A percentile compares a stretch with the other conserved stretches of the same genome.
Conservation (phyloP, 2,888 invertebrate species). For the Polydrusus pterygomalis region DNA sequence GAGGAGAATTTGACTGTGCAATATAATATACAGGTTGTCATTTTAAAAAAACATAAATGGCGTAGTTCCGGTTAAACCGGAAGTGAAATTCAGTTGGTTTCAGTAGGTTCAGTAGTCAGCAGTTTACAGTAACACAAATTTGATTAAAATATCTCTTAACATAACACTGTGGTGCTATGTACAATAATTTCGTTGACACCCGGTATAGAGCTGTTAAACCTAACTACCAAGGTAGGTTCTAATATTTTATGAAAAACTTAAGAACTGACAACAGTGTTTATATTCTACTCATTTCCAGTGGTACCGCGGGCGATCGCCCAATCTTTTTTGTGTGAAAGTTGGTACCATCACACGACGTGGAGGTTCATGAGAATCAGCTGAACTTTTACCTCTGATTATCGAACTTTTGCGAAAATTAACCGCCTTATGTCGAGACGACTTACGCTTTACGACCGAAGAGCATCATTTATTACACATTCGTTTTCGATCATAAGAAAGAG, state of each 20-base stretch:
- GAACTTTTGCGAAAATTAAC: constrained; percentile 39
- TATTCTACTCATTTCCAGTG: constrained; percentile 50
- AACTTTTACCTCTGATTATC: constrained; percentile 53
- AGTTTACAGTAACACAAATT: too few species aligned
- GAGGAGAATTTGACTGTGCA: too few species aligned
- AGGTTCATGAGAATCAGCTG: constrained; percentile 54
- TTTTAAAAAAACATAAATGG: too few species aligned
- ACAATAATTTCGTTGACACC: too few species aligned
- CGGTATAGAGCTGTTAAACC: background rate
- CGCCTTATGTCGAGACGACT: constrained; percentile 22
- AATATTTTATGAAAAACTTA: too few species aligned
- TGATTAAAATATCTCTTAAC: too few species aligned
- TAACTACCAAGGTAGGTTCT: background rate
- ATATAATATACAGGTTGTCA: too few species aligned
- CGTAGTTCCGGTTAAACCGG: too few species aligned
- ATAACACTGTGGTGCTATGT: too few species aligned
- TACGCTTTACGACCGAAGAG: constrained; percentile 1
- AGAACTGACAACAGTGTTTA: background rate
- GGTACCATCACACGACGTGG: constrained; percentile 36
- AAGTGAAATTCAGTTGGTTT: too few species aligned
- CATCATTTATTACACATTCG: constrained; percentile 27
- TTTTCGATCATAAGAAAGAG: constrained; percentile 5
- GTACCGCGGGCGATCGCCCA: constrained; percentile 50
- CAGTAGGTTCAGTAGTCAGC: too few species aligned
- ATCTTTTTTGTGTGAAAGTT: constrained; percentile 55